Base-by-base conservation (phyloP, 2,797 vertebrate genomes). In the Brachyalestes nurse region DNA sequence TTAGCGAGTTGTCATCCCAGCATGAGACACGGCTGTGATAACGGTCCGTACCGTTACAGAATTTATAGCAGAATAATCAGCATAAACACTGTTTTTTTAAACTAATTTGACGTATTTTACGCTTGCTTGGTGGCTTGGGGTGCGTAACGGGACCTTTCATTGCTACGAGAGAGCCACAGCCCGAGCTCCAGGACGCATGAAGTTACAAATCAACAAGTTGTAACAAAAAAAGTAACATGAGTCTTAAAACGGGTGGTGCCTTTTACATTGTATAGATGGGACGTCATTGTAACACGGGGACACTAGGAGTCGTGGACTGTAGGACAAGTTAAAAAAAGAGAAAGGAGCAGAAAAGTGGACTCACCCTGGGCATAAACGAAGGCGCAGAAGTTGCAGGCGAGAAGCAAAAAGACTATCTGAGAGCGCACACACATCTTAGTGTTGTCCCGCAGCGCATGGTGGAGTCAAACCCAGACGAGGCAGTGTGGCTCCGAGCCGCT, bases 371-470 rank as follows among this genome's bases (percentile, higher is more conserved):
- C 91, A 84, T 85, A 85, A 88, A 89, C 87, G 84, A 86, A 79
- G 66, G 78, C 82, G 91, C 57, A 88, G 72, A 93, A 90, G 91
- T 91, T 92, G 72, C 90, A 84, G 75, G 88, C 90, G 83, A 94
- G 87, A 83, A 94, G 87, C 82, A 93, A 91, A 84, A 85, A 86
- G 90, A 84, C 85, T 83, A 94, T 92, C 89, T 93, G 90, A 82
- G 90, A 88, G 93, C 89, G 93, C 90, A 90, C 92, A 90, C 88
- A 92, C 94, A 95, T 95, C 93, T 95, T 95, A 93, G 83, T 91
- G 88, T 89, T 88, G 85, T 93, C 91, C 91, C 90, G 89, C 91
- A 92, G 93, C 86, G 91, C 94, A 95, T 95, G 84, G 91, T 95
- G 94, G 87, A 93, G 79, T 84, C 90, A 90, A 94, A 93, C 87